Base-by-base conservation (phyloP, 2,888 invertebrate species). In the Plebejus argus region DNA sequence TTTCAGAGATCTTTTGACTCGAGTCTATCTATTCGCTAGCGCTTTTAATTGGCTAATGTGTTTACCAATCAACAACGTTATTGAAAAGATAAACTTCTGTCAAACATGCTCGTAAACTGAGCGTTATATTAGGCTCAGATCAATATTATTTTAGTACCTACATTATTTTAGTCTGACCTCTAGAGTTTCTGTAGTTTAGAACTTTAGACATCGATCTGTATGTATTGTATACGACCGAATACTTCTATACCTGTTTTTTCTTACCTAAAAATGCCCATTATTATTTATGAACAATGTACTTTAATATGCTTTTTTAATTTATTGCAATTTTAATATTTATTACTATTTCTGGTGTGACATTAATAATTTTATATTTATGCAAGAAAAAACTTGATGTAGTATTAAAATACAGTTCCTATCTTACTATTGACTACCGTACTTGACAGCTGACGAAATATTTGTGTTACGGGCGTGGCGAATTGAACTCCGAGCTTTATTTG, bases 371-470 rank as follows among this genome's bases (percentile, higher is more conserved):
- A 23, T 61, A 23, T 61, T 66, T 66, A 66, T 66, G 72, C 39
- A 39, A 72, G 39, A 39, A 35, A 39, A 15, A 45, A 72, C 45
- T 23, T 15, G 45, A 72, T 72, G 45, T 39, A 20, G 35, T 71
- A 71, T 39, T 71, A 39, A 15, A 45, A 78, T 78, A 78, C 80
- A 79, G 82, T 82, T 82, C 81, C 82, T 82, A 81, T 81, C 66
- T 77, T 71, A 71, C 66, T 66, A 28, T 12, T 45, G 20, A 71
- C 66, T 66, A 28, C 23, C 23, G 20, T 72, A 72, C 72, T 45
- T 39, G 20, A 39, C 20, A 72, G 20, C 45, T 23, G 23, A 20
- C 33, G 23, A 39, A 23, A 72, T 20, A 45, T 39, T 72, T 72
- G 71, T 45, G 39, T 72, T 12, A 39, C 35, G 4, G 4, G 39